Evolutionary conservation across 2,888 invertebrate species (phyloP), one percentile per base, ranked within the genome.

Genomic region (Cylindroiulus punctatus): DNA sequence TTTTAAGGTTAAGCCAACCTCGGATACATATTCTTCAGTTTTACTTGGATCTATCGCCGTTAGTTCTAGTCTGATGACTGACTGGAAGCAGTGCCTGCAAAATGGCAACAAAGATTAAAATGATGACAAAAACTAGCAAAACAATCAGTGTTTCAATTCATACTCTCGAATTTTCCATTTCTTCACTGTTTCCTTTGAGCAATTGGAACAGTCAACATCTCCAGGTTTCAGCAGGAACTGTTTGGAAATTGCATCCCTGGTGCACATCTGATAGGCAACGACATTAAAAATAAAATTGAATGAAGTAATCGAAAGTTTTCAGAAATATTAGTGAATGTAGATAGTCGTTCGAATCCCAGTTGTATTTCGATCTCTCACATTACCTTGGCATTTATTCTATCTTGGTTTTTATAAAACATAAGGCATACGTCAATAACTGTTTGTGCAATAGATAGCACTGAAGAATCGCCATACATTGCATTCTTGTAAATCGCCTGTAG

Each of bases 61-160:
- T 36, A 65, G 40, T 40, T 85, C 85, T 42, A 85, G n/a, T 81
- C 85, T 76, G 10, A 85, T 36, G 40, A 85, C n/a, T 22, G 44
- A 36, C 36, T 85, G 85, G 36, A 85, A 44, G n/a, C 81, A 85
- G 26, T 81, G 44, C 81, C 85, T 85, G 22, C 0, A 81, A 76
- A 76, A 85, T 36, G 36, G 7, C n/a, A 17, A 85, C 26, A 26
- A 52, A 52, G 8, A 19, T 44, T 85, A 57, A 52, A 30, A 22
- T 12, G 26, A n/a, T 44, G 22, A 2, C 17, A 30, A 42, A 85
- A 22, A 36, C 30, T n/a, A 40, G 36, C 12, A 30, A 57, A 52
- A 44, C 14, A 42, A 44, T 14, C 84, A 10, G 7, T 44, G 12
- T 47, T 30, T 84, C 30, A 84, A 52, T 19, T 10, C 84, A n/a